Percentiles rank a stretch among this genome's conserved stretches.
Conservation (phyloP, 2,888 invertebrate species). For the Ormyrus thymus region DNA sequence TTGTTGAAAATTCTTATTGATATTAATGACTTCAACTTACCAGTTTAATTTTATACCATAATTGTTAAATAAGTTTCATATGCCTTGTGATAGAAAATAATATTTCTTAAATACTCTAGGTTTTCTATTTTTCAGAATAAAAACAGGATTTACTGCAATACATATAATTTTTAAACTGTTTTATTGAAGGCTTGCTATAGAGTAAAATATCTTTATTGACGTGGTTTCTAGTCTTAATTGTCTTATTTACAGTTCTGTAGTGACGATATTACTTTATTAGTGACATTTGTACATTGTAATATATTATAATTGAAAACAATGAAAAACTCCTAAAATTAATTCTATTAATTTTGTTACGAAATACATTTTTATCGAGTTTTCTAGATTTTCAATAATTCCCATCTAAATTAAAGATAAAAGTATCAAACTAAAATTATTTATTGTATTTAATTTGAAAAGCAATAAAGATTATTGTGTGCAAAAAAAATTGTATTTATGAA, state of each 20-base stretch:
- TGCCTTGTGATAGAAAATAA: conserved; percentile 25
- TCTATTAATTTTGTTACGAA: no score
- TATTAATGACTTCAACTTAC: background rate
- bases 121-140: background rate
- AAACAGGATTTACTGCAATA: background rate
- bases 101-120: conserved; percentile 6
- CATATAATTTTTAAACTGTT: no score
- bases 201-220: conserved; percentile 17
- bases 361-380: no score
- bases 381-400: no score
- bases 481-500: no score
- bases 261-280: conserved; percentile 5
- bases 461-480: no score
- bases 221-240: conserved; percentile 39
- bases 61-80: conserved; percentile 6
- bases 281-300: conserved; percentile 4
- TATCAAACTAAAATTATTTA: no score
- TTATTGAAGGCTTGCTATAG: background rate
- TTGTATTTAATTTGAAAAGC: no score
- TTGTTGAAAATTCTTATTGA: no score
- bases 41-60: conserved; percentile 4
- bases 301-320: conserved; percentile 1
- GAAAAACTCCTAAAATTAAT: no score
- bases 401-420: no score
- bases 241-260: conserved; percentile 12